These are phyloP conservation scores for Gryon sp. DNA, from an alignment of 1,140 invertebrate genomes.

Conservation along the genomic window DNA sequence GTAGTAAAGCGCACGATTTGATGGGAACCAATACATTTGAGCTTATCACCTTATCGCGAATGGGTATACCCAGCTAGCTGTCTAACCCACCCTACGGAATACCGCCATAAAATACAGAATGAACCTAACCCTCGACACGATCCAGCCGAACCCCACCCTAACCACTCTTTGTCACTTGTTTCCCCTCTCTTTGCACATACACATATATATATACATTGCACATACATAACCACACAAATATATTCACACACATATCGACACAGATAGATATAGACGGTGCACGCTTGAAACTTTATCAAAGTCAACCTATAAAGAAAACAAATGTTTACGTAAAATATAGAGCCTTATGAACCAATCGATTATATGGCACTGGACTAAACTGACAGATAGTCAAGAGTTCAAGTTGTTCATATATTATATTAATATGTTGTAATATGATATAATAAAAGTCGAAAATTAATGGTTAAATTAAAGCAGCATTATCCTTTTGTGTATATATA, in stretches of 20 bases:
- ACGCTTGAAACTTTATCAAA: conserved; percentile 25
- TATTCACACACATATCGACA: not conserved
- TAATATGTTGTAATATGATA: too few species aligned
- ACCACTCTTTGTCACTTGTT: conserved; percentile 45
- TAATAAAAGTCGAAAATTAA: too few species aligned
- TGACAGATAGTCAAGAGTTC: too few species aligned
- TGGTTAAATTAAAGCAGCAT: too few species aligned
- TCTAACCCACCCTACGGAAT: conserved; percentile 62
- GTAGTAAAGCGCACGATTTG: conserved; percentile 77
- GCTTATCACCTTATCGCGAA: conserved; percentile 79
- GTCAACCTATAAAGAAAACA: conserved; percentile 29
- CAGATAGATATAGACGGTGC: not conserved
- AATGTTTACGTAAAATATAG: conserved; percentile 30
- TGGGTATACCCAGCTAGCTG: conserved; percentile 70
- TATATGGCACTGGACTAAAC: too few species aligned
- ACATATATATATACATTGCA: too few species aligned
- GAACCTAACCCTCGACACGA: conserved; percentile 64
- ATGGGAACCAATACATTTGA: conserved; percentile 79
- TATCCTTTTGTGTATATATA: too few species aligned
- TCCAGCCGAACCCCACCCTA: conserved; percentile 38
- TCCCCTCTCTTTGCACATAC: conserved; percentile 1
- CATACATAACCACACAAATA: too few species aligned
- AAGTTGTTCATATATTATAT: too few species aligned
- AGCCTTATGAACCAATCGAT: conserved; percentile 41
- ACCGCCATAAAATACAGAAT: conserved; percentile 76